phyloP scores from a whole-genome alignment of 2,113 vertebrate species.

The Alethe diademata region DNA sequence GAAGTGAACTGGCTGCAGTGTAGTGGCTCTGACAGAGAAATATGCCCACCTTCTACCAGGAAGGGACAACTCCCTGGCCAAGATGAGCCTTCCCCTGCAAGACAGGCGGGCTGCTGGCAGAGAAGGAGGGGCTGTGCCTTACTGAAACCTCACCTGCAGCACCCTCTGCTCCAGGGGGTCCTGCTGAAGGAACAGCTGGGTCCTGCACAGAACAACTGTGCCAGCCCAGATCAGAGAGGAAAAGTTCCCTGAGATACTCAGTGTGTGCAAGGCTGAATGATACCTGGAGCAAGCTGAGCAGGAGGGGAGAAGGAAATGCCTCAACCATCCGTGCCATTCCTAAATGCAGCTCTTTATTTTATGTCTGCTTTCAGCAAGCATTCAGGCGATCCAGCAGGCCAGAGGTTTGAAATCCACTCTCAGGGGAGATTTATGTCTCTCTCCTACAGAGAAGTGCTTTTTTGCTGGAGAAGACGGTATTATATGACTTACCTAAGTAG shows the following conservation, averaged over 20 bases:
- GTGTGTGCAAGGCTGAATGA: rapidly evolving
- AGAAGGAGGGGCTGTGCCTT: neutral
- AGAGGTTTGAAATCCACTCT: neutral
- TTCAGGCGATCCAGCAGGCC: neutral
- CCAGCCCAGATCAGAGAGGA: rapidly evolving
- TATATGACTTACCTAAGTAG: neutral
- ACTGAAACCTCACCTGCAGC: neutral
- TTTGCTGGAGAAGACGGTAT: neutral
- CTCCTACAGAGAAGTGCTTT: neutral
- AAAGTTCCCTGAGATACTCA: rapidly evolving
- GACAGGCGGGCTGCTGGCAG: too few species aligned
- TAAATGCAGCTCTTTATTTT: neutral
- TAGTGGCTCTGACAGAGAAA: neutral
- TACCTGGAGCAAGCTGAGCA: neutral
- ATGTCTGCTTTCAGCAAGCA: neutral
- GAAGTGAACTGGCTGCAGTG: neutral
- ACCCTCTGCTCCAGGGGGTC: neutral
- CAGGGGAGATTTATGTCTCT: neutral
- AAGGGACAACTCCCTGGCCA: rapidly evolving
- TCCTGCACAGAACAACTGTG: neutral
- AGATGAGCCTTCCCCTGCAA: neutral
- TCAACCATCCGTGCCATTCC: rapidly evolving
- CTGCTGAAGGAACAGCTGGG: neutral
- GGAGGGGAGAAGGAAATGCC: neutral
- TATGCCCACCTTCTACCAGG: neutral